Conservation (phyloP, 2,888 invertebrate species). For the Tortricodes alternella region DNA sequence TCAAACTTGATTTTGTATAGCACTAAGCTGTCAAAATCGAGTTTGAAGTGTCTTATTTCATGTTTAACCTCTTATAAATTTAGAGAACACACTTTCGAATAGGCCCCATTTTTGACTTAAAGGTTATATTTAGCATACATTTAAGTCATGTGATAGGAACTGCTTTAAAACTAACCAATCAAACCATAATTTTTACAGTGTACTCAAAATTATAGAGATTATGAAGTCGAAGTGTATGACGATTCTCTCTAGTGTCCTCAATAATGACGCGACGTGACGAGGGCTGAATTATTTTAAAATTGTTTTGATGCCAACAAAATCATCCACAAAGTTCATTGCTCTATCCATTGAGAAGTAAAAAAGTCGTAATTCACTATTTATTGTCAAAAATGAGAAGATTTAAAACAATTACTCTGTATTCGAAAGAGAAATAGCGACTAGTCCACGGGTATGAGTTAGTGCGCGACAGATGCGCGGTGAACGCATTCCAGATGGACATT, state of each 20-base stretch:
- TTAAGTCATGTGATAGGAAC: too few relatives aligned
- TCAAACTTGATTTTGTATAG: too few relatives aligned
- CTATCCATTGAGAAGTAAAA: slow-evolving; percentile 29
- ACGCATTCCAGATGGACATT: slow-evolving; percentile 58
- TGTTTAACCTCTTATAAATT: too few relatives aligned
- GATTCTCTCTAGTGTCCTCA: slow-evolving; percentile 14
- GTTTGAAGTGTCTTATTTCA: too few relatives aligned
- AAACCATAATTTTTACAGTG: too few relatives aligned
- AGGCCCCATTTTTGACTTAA: too few relatives aligned
- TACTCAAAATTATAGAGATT: too few relatives aligned
- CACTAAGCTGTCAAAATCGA: too few relatives aligned
- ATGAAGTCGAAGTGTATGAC: slow-evolving; percentile 17
- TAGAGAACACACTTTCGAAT: too few relatives aligned
- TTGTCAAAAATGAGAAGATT: slow-evolving; percentile 9
- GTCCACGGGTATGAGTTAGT: slow-evolving; percentile 56
- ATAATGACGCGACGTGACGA: slow-evolving; percentile 18
- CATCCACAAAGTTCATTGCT: slow-evolving; percentile 33
- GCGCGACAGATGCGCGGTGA: slow-evolving; percentile 63
- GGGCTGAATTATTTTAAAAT: slow-evolving; percentile 28
- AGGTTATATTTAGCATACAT: too few relatives aligned
- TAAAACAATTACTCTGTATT: slow-evolving; percentile 15
- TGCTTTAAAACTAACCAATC: too few relatives aligned
- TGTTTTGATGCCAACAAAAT: slow-evolving; percentile 33
- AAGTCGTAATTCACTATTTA: slow-evolving; percentile 18
- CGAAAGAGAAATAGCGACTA: slow-evolving; percentile 14